Percentiles rank a stretch among this genome's conserved stretches.
These are phyloP conservation scores for Centropus bengalensis DNA, from an alignment of 2,113 vertebrate genomes.

Conservation along the genomic window DNA sequence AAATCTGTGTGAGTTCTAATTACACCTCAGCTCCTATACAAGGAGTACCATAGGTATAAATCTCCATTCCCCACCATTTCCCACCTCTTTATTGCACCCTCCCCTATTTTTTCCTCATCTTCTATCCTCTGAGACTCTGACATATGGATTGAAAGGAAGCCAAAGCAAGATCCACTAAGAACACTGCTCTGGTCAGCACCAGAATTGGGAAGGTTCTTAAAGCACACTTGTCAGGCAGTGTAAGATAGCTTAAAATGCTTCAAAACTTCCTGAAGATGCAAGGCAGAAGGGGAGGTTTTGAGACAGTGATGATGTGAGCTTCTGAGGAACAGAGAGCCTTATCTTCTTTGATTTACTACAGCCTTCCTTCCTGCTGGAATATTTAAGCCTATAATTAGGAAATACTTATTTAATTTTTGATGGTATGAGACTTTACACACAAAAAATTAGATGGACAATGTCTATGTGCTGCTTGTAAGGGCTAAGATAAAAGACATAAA, in stretches of 20 bases:
- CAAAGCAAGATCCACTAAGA: neutral
- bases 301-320: neutral
- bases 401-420: neutral
- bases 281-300: neutral
- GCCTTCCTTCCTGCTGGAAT: neutral
- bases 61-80: neutral
- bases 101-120: neutral
- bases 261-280: neutral
- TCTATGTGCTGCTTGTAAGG: neutral
- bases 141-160: neutral
- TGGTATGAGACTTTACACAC: neutral
- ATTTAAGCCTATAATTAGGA: neutral
- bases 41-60: neutral
- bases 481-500: neutral
- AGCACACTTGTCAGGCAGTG: neutral
- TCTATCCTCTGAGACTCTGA: neutral
- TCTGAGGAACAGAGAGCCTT: neutral
- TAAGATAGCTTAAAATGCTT: neutral
- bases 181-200: neutral
- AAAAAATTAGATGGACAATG: neutral
- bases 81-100: neutral
- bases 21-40: neutral
- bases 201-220: neutral
- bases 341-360: neutral
- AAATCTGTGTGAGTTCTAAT: neutral